phyloP scores from a whole-genome alignment of 2,113 vertebrate species.

The Lophius piscatorius region DNA sequence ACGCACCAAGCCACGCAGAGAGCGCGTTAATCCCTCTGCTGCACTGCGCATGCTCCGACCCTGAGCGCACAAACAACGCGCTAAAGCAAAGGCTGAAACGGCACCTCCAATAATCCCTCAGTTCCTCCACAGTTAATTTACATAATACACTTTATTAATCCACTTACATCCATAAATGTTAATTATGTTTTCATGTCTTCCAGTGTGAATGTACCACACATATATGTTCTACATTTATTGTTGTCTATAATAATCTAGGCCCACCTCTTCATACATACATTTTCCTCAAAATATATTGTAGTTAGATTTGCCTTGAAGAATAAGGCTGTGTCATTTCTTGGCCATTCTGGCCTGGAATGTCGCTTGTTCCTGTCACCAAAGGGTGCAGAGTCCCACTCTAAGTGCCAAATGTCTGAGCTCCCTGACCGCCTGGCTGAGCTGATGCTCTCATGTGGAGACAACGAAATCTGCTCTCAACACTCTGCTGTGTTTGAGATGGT shows the following conservation, averaged over 20 bases:
- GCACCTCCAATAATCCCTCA: slow-evolving; percentile 3
- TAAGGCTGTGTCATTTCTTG: too few species aligned
- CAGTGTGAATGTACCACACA: too few species aligned
- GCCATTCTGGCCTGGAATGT: too few species aligned
- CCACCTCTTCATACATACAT: too few species aligned
- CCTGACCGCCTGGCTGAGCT: slow-evolving; percentile 10
- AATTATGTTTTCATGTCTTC: too few species aligned
- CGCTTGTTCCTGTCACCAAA: slow-evolving; percentile 11
- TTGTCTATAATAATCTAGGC: too few species aligned
- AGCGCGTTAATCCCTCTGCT: slow-evolving; percentile 29
- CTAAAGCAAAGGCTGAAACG: background rate
- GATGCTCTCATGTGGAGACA: slow-evolving; percentile 6
- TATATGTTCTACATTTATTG: too few species aligned
- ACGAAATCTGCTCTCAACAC: slow-evolving; percentile 20
- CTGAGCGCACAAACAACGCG: background rate
- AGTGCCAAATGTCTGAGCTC: slow-evolving; percentile 45
- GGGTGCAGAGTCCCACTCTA: slow-evolving; percentile 1
- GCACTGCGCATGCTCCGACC: slow-evolving; percentile 34
- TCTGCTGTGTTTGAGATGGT: too few species aligned
- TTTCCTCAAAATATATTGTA: too few species aligned
- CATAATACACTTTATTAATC: slow-evolving; percentile 5
- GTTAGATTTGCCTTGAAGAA: too few species aligned
- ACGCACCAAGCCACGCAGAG: background rate
- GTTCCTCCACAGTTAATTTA: background rate
- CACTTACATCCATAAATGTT: too few species aligned